A percentile compares a stretch with the other conserved stretches of the same genome.
Conservation (phyloP, 2,113 vertebrate species). For the Xiphophorus hellerii region DNA sequence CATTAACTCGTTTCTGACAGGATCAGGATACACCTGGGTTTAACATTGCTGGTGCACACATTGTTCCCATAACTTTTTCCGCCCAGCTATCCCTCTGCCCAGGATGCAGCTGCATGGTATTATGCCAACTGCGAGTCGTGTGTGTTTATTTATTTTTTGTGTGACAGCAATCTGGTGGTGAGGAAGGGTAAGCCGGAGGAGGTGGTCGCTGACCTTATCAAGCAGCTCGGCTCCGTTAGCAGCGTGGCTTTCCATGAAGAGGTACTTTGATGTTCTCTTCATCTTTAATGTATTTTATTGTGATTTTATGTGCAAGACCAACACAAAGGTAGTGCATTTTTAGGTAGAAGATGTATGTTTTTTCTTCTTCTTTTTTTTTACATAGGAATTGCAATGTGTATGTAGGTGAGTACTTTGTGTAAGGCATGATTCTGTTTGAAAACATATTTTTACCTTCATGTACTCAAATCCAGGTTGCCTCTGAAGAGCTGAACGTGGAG, state of each 20-base stretch:
- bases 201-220: conserved; percentile 79
- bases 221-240: conserved; percentile 80
- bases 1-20: conserved; percentile 10
- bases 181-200: conserved; percentile 84
- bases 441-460: not conserved
- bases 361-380: not conserved
- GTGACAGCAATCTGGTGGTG: conserved; percentile 81
- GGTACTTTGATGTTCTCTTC: conserved; percentile 59
- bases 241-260: conserved; percentile 84
- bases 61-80: conserved; percentile 37
- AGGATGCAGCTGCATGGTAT: conserved; percentile 66
- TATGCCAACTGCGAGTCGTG: conserved; percentile 5
- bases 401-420: no score
- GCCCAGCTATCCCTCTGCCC: conserved; percentile 32
- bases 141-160: conserved; percentile 41
- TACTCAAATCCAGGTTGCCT: conserved; percentile 70
- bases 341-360: not conserved
- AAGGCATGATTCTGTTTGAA: not conserved
- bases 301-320: not conserved
- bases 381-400: not conserved
- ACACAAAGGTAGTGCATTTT: not conserved
- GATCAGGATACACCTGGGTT: conserved; percentile 62
- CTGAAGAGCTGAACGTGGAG: conserved; percentile 85
- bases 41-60: conserved; percentile 24
- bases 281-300: not conserved